A percentile compares a stretch with the other conserved stretches of the same genome.
These are phyloP conservation scores for Apotomis betuletana DNA, from an alignment of 2,888 invertebrate genomes.

Conservation along the genomic window DNA sequence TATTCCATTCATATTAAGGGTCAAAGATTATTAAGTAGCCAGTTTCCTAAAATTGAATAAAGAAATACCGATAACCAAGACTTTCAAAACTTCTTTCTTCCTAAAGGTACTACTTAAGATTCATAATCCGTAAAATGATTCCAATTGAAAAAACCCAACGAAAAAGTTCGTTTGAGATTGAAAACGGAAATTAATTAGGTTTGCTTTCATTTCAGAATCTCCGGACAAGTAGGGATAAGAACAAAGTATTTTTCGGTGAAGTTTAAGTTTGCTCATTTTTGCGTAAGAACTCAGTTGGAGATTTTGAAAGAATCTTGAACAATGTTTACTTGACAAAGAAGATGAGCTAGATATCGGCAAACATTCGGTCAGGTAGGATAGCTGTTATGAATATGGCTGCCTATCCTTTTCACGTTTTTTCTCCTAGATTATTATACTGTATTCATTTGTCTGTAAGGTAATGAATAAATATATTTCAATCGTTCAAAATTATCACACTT, in stretches of 20 bases:
- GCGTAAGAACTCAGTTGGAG: slow-evolving; percentile 1
- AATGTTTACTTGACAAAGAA: slow-evolving; percentile 13
- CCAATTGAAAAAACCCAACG: slow-evolving; percentile 12
- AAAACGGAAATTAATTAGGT: slow-evolving; percentile 28
- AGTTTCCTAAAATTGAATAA: neutral
- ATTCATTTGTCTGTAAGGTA: too few species aligned
- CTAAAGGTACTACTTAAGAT: slow-evolving; percentile 21
- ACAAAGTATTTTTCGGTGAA: slow-evolving; percentile 14
- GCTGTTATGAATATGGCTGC: neutral
- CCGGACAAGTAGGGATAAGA: slow-evolving; percentile 2
- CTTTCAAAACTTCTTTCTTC: neutral
- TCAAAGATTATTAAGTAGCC: too few species aligned
- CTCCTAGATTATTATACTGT: too few species aligned
- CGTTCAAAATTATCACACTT: too few species aligned
- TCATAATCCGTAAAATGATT: slow-evolving; percentile 25
- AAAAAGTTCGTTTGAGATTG: slow-evolving; percentile 23
- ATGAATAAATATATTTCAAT: too few species aligned
- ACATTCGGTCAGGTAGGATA: neutral
- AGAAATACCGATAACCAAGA: neutral
- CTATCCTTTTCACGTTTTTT: too few species aligned
- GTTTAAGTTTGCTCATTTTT: slow-evolving; percentile 12
- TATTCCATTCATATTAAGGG: too few species aligned
- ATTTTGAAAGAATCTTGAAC: neutral
- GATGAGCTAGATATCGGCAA: neutral
- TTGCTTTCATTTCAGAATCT: slow-evolving; percentile 24